Percentiles rank a stretch among this genome's conserved stretches.
Conservation (phyloP, 2,113 vertebrate genomes). For the Mesembrinibis cayennensis region DNA sequence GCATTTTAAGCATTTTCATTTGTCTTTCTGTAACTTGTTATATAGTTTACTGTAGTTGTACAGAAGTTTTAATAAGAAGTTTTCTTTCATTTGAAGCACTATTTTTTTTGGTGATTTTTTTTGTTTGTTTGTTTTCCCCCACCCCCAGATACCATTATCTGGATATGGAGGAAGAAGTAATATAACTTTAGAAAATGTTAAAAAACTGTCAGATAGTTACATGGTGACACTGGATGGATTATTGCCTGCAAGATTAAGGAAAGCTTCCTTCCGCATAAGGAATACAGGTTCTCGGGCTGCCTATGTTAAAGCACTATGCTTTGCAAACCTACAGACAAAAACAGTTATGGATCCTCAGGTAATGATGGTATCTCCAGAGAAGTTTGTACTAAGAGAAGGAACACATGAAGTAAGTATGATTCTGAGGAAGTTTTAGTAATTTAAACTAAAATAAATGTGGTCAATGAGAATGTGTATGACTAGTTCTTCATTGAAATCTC, state of each 20-base stretch:
- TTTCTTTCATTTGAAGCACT: background rate
- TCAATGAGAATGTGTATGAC: background rate
- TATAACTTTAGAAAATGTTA: conserved; percentile 89
- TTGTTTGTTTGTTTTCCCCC: no score
- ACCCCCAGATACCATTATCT: conserved; percentile 87
- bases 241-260: conserved; percentile 72
- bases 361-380: conserved; percentile 86
- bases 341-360: conserved; percentile 75
- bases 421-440: background rate
- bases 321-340: conserved; percentile 76
- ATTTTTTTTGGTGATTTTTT: background rate
- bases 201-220: conserved; percentile 85
- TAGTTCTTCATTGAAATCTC: background rate
- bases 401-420: conserved; percentile 81
- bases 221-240: conserved; percentile 76
- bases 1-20: background rate
- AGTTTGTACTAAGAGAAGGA: conserved; percentile 91
- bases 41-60: background rate
- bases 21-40: background rate
- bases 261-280: conserved; percentile 79
- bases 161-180: conserved; percentile 95
- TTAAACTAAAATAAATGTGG: background rate
- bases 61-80: background rate
- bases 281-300: conserved; percentile 93
- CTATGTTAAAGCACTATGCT: conserved; percentile 87